Base-by-base conservation (phyloP, 2,113 vertebrate genomes). In the Nerophis ophidion region DNA sequence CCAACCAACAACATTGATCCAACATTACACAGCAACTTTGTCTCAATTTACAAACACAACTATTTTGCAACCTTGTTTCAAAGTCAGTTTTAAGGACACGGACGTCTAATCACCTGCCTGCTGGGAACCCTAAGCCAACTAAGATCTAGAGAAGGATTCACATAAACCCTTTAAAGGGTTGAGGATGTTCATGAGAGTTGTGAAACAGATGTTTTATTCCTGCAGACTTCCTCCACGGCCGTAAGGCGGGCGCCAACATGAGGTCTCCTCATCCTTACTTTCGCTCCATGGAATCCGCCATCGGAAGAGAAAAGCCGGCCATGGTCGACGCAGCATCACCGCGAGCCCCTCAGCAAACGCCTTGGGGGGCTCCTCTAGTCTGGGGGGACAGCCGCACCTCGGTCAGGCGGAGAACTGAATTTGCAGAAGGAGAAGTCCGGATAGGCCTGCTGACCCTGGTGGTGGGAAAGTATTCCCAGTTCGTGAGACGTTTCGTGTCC, bases 361-460 rank as follows among this genome's bases (percentile, higher is more conserved):
- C 89, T 0, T 93, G 91, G 92, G 65, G 92, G 38, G 91, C 86
- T 0, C 92, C 93, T 59, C 74, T 93, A 3, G 15, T 93, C 58
- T 95, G 93, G 66, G 92, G 93, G 5, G 90, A 90, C 17, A 89
- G 76, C 61, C 85, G 77, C 6, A n/a, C 71, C n/a, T 72, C 88
- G 0, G 85, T 78, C 16, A n/a, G 73, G 16, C 80, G 85, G 52
- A 86, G 81, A 55, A 75, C 57, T 6, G 77, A 84, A 65, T 88
- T 89, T 19, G 74, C 56, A 15, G 74, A 87, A 0, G 60, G 66
- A 65, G 84, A 74, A 44, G 81, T 91, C 75, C 89, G 68, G 42
- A 61, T 75, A 0, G 92, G 91, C 9, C 68, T 94, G 63, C 70
- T 88, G 0, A 62, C 63, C 8, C 86, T 93, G 0, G 91, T 91